Base-by-base conservation (phyloP, 2,797 vertebrate genomes). In the Heteromormyrus szaboi region DNA sequence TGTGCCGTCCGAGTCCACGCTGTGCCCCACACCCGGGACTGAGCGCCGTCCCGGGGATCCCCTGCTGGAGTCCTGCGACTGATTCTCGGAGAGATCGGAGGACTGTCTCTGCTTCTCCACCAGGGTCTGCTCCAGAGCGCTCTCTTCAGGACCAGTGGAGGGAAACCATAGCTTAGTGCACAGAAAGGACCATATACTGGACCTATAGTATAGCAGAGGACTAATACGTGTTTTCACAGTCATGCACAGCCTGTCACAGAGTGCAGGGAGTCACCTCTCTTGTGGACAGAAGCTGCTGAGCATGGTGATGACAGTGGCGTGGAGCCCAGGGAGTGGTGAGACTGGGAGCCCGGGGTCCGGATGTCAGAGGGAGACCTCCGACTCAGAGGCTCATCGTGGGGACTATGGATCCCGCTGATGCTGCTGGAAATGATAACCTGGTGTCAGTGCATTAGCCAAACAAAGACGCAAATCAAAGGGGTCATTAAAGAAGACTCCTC, bases 211-310 rank as follows among this genome's bases (percentile, higher is more conserved):
- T n/a, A 87, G 9, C 68, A 84, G 25, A n/a, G 53, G 50, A 7
- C 33, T 59, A 17, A 86, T n/a, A 17, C 17, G 1, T 0, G 25
- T 37, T 86, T 56, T n/a, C 50, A 48, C 44, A 44, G n/a, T 54
- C 41, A 5, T 11, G 29, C 11, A 72, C 72, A 79, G 37, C 72
- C 72, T 37, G 37, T 46, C 72, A 14, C 25, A 79, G 37, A 79
- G 72, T n/a, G 2, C 41, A 41, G 2, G 37, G 5, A 79, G 72
- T 92, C 94, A 93, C 95, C 96, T 94, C 93, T 96, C 91, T 94
- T 98, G 93, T 92, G 97, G 4, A 93, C 92, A 29, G 96, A 98
- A 89, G 94, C 87, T 56, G 95, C 96, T 1, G 97, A 97, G 87
- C 88, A 94, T 22, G 97, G 97, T 0, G 97, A 98, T 0, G 96